phyloP scores from a whole-genome alignment of 2,113 vertebrate genomes.

The Acrocephalus kingi region DNA sequence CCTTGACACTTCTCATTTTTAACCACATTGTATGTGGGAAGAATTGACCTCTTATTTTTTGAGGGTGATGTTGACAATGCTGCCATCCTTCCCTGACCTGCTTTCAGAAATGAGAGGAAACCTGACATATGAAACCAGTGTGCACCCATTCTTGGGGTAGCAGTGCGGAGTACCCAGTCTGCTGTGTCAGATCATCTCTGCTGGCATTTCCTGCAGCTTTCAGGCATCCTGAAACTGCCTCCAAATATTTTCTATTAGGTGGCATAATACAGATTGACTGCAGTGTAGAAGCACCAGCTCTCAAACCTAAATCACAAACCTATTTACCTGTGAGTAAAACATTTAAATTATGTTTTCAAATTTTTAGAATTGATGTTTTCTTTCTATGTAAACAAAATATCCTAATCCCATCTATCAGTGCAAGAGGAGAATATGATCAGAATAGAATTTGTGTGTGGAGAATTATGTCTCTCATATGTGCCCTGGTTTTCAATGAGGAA shows the following conservation, averaged over 20 bases:
- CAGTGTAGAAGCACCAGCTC: background rate
- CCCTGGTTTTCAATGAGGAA: background rate
- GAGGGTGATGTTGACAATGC: background rate
- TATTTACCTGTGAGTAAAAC: background rate
- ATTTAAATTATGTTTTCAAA: background rate
- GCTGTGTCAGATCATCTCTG: rapidly evolving
- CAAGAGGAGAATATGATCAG: background rate
- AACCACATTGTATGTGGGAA: background rate
- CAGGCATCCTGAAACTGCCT: background rate
- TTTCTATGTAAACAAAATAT: background rate
- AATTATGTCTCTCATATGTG: background rate
- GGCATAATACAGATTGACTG: background rate
- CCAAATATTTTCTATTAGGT: background rate
- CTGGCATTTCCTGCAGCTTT: background rate
- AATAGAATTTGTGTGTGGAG: background rate
- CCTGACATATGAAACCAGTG: rapidly evolving
- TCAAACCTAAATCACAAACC: background rate
- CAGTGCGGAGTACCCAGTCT: background rate
- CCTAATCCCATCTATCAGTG: background rate
- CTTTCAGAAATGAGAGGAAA: background rate
- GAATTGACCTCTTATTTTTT: background rate
- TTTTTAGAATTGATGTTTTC: background rate
- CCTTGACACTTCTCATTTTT: background rate
- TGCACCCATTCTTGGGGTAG: background rate
- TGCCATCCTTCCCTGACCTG: background rate